Evolutionary conservation across 2,888 invertebrate species (phyloP), one percentile per base, ranked within the genome.

Genomic region (Chrysotoxum bicinctum): DNA sequence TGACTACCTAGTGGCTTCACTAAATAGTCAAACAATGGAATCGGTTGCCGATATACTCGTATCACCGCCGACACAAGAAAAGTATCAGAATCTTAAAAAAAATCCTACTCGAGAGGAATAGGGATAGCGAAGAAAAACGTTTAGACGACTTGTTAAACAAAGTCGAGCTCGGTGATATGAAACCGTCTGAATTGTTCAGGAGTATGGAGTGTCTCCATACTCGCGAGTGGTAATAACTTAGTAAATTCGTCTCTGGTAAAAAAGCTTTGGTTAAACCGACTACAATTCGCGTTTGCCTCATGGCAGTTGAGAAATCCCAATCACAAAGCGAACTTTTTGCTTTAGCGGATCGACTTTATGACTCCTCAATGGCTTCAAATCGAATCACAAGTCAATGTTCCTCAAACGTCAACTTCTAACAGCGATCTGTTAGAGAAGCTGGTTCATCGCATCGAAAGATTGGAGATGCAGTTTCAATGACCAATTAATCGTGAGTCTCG

Each of bases 111-210:
- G 50, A 69, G 16, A 7, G 77, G 37, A 60, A 60, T 14, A 19
- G 56, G 7, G 69, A 77, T 16, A 64, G 68, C 26, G 69, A 76
- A 23, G 76, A 76, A 56, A 12, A 58, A n/a, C 26, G 76, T n/a
- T 21, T 76, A 3, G 75, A 76, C 6, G 50, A 14, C 19, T 16
- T 52, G 3, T 50, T 68, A 14, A 69, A 70, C 16, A 54, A 56
- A 43, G 54, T 70, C 0, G 70, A 70, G n/a, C 26, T 70, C 30
- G 70, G 56, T 0, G 70, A 70, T 14, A 2, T 30, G 9, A 56
- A 54, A 7, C 69, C 69, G 0, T 69, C 69, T 0, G 69, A 69
- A 10, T 14, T 70, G 0, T 70, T 14, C n/a, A 14, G 70, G 3
- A 56, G 14, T 9, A 56, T 70, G 56, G 56, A 56, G 35, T 21